Evolutionary conservation across 2,888 invertebrate genomes (phyloP).

Genomic region (Yponomeuta plumbellus): DNA sequence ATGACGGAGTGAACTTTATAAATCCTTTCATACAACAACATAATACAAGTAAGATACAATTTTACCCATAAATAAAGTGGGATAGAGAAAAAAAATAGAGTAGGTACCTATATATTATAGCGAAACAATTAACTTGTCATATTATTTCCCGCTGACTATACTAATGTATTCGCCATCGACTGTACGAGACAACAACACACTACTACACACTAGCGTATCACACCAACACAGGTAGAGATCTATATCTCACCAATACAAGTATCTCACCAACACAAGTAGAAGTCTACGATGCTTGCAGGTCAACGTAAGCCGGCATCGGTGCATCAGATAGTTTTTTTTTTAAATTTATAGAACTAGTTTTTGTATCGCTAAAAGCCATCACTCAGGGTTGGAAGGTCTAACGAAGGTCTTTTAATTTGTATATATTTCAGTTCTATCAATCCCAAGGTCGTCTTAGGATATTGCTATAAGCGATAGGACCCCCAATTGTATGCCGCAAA

Average conservation of each 20-base stretch:
- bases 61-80: no score
- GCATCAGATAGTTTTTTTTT: slow-evolving; percentile 48
- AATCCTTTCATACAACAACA: no score
- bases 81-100: no score
- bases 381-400: slow-evolving; percentile 41
- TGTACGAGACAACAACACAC: slow-evolving; percentile 36
- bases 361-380: slow-evolving; percentile 57
- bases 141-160: not conserved
- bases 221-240: slow-evolving; percentile 8
- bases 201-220: not conserved
- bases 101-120: not conserved
- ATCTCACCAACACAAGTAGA: slow-evolving; percentile 12
- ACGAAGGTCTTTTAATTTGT: not conserved
- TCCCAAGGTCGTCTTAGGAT: no score
- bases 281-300: slow-evolving; percentile 40
- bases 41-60: no score
- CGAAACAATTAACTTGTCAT: not conserved
- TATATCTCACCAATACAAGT: slow-evolving; percentile 7
- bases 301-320: slow-evolving; percentile 38
- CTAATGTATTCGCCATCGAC: not conserved
- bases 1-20: no score
- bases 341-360: slow-evolving; percentile 53
- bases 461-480: no score
- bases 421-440: no score
- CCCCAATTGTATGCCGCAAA: no score